Base-by-base conservation (phyloP, 2,888 invertebrate genomes). In the Elaeidobius kamerunicus region DNA sequence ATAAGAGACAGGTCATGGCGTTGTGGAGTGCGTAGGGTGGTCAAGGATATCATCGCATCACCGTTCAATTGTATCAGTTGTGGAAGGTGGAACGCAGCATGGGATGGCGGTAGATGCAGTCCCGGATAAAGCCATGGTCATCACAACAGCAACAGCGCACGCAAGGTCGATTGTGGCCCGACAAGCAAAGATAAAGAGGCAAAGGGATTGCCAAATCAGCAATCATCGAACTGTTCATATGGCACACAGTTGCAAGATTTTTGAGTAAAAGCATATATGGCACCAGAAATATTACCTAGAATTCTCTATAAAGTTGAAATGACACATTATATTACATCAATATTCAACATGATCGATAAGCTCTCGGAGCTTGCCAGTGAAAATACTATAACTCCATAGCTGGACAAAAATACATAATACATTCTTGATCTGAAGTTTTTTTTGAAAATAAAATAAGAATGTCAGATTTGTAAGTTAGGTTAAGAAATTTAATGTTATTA, bases 161-260 rank as follows among this genome's bases (percentile, higher is more conserved):
- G 56, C 56, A 56, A 52, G 54, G 53, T 57, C 74, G 72, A 74
- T 71, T 67, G 74, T 74, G 73, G 76, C 76, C 79, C 79, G 78
- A 79, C 78, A 79, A 79, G 79, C 79, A 80, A 78, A 79, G 78
- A 79, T 78, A 80, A 76, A 79, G 77, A 79, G 78, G 79, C 79
- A 78, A 79, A 78, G 77, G 75, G 78, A 78, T 80, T 80, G 79
- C 80, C 79, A 78, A 78, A 78, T 80, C 78, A 80, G 75, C 75
- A 74, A 73, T 71, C 69, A 50, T 41, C 45, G 54, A 49, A 27
- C 43, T 49, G 49, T 45, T 55, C 49, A 54, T 54, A 68, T 68
- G 20, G 35, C 52, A 57, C 54, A 57, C 54, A 38, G 44, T 38
- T 48, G 46, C 47, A 52, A 57, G 40, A 39, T 34, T 34, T 54